phyloP scores from a whole-genome alignment of 2,113 vertebrate species.

The Poeciliopsis prolifica region DNA sequence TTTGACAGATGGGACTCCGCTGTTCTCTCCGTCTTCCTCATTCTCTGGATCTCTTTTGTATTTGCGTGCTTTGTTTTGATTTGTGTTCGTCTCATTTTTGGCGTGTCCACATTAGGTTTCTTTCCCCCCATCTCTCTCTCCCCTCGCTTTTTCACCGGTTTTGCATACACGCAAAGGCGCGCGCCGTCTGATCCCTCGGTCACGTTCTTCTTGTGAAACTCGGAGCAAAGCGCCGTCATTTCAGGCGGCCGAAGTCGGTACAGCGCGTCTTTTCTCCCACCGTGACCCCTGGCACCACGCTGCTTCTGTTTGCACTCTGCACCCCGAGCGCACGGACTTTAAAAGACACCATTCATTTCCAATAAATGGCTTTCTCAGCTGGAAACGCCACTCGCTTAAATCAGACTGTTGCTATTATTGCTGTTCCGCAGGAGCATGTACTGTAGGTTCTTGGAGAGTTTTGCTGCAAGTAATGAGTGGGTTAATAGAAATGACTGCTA shows the following conservation, averaged over 20 bases:
- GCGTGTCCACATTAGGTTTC: constrained; percentile 63
- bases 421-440: constrained; percentile 7
- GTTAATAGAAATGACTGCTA: neutral
- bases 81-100: constrained; percentile 70
- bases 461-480: neutral
- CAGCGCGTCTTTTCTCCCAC: constrained; percentile 16
- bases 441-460: constrained; percentile 9
- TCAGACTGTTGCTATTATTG: constrained; percentile 37
- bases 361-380: constrained; percentile 38
- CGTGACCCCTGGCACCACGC: constrained; percentile 37
- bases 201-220: constrained; percentile 12
- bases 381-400: constrained; percentile 31
- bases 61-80: constrained; percentile 75
- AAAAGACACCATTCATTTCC: constrained; percentile 49
- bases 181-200: constrained; percentile 12
- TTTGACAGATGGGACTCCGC: constrained; percentile 76
- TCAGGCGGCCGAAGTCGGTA: constrained; percentile 27
- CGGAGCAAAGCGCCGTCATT: constrained; percentile 25
- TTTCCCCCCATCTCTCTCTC: too few species aligned
- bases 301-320: constrained; percentile 39
- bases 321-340: constrained; percentile 32
- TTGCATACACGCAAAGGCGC: constrained; percentile 10
- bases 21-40: constrained; percentile 67
- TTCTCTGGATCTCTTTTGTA: constrained; percentile 70
- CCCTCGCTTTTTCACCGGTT: neutral